Percentiles rank a stretch among this genome's conserved stretches.
Conservation (phyloP, 23 tunicate genomes). For the Trididemnum clinides region DNA sequence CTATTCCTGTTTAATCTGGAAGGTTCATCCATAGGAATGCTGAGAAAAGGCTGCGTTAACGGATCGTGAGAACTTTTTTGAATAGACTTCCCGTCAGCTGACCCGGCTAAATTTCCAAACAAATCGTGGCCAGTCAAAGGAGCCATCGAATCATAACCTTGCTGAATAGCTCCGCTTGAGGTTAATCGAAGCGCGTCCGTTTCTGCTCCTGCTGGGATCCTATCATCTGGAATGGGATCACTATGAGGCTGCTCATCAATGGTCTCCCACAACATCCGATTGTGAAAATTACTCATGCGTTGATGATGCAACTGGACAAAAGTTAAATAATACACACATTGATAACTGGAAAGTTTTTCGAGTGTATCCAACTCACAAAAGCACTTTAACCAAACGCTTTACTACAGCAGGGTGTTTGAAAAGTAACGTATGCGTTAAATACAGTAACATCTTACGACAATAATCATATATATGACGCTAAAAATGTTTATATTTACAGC, state of each 20-base stretch:
- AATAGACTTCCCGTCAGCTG: neutral
- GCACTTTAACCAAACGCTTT: no score
- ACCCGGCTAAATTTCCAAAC: conserved; percentile 30
- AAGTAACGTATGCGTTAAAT: no score
- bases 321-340: no score
- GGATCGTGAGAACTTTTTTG: neutral
- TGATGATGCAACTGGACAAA: conserved; percentile 52
- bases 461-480: no score
- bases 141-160: conserved; percentile 15
- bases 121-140: neutral
- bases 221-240: neutral
- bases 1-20: no score
- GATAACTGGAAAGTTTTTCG: no score
- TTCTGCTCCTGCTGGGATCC: neutral
- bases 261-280: conserved; percentile 69
- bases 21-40: neutral
- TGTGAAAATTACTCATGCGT: conserved; percentile 34
- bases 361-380: no score
- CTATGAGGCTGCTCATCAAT: conserved; percentile 27
- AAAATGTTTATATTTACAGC: no score
- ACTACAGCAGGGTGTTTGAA: no score
- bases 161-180: neutral
- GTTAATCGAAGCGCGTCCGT: neutral
- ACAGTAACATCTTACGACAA: no score
- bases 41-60: conserved; percentile 35